phyloP scores from a whole-genome alignment of 2,888 invertebrate genomes.

The Anagyrus pseudococci region DNA sequence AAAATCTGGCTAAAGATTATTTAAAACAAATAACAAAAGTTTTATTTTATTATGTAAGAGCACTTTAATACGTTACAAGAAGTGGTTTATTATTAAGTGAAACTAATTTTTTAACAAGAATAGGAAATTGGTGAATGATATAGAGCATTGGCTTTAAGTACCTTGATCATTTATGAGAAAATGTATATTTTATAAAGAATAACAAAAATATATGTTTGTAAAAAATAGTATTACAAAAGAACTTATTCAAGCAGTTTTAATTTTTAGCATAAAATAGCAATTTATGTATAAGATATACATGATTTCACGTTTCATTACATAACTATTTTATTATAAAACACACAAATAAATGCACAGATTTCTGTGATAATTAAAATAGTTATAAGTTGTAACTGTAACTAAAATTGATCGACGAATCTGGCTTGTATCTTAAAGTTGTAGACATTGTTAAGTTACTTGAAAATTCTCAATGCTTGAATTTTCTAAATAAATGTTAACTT shows the following conservation, averaged over 20 bases:
- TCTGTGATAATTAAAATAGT: constrained; percentile 25
- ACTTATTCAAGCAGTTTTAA: background rate
- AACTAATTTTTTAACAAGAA: too few relatives aligned
- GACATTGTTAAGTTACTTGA: constrained; percentile 12
- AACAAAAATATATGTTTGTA: constrained; percentile 28
- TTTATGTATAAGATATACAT: constrained; percentile 14
- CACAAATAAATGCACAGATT: constrained; percentile 16
- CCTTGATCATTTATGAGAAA: constrained; percentile 14
- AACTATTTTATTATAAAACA: constrained; percentile 14
- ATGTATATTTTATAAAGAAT: constrained; percentile 29
- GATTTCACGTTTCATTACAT: constrained; percentile 8
- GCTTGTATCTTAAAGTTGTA: too few relatives aligned
- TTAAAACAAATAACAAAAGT: too few relatives aligned
- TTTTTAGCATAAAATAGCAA: constrained; percentile 10
- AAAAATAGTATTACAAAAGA: constrained; percentile 12
- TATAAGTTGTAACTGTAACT: constrained; percentile 4
- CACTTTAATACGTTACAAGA: background rate
- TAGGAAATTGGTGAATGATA: too few relatives aligned
- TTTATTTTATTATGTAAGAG: constrained; percentile 8
- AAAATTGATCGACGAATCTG: too few relatives aligned
- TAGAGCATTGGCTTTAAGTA: constrained; percentile 11
- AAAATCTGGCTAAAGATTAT: too few relatives aligned
- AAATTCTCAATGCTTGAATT: constrained; percentile 11
- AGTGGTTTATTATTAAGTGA: too few relatives aligned
- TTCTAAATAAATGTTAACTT: constrained; percentile 30